Base-by-base conservation (phyloP, 2,888 invertebrate genomes). In the Cosmia pyralina region DNA sequence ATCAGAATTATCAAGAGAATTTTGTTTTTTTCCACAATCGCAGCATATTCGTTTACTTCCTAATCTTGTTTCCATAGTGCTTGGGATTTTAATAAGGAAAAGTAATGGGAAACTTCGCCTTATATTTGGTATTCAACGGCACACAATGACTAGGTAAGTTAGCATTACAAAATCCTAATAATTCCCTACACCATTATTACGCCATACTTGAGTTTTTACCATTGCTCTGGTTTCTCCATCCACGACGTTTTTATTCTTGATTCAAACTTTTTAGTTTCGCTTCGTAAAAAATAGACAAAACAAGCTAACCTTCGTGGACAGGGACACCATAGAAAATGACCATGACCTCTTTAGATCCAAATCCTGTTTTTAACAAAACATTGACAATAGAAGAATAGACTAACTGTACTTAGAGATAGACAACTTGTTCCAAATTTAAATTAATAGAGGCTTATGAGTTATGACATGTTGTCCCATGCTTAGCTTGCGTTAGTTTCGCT, bases 281-380 rank as follows among this genome's bases (percentile, higher is more conserved):
- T 50, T 19, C 44, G 59, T 48, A 77, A 76, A 76, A 72, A 79
- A 65, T 34, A 53, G 22, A 79, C 63, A 60, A 72, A 55, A 46
- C 74, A 34, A 34, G 28, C 28, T 44, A 63, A 79, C 72, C 79
- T 82, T 75, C 62, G 77, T 63, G 57, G 74, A 69, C 41, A 81
- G 78, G 57, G 74, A 69, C 41, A 81, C 80, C 72, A 75, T 81
- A 77, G 78, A 74, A 62, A 81, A 82, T 82, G 80, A 75, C 79
- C 83, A 41, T 79, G 78, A 75, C 75, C 71, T 76, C 64, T 79
- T 82, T 80, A 57, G 71, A 63, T 46, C 41, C 38, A 73, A 75
- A 66, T 78, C 74, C 81, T 50, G 70, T 69, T 68, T 74, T 70
- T 70, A 71, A 82, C 75, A 69, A 77, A 67, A 72, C 72, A 52